phyloP scores from a whole-genome alignment of 2,113 vertebrate genomes.

The Smithornis capensis region DNA sequence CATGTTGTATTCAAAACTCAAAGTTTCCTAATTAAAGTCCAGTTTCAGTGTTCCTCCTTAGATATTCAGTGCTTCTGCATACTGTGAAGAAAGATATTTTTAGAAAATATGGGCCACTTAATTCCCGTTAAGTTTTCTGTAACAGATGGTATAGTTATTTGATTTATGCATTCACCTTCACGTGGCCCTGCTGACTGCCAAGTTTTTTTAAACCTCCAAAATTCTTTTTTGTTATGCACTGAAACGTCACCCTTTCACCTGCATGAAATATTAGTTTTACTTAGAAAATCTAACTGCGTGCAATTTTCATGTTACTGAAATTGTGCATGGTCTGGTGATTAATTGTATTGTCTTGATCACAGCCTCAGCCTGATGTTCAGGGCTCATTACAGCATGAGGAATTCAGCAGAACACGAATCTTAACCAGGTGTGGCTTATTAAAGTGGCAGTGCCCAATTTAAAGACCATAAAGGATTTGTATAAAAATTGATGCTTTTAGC shows the following conservation, averaged over 20 bases:
- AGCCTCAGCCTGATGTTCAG: conserved; percentile 65
- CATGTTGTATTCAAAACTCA: conserved; percentile 31
- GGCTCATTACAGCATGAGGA: conserved; percentile 59
- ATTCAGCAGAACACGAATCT: conserved; percentile 62
- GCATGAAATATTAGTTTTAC: conserved; percentile 72
- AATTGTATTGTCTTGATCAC: conserved; percentile 73
- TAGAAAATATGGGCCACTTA: conserved; percentile 71
- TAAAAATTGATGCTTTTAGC: conserved; percentile 65
- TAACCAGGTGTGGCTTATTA: conserved; percentile 72
- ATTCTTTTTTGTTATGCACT: conserved; percentile 57
- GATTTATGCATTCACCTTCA: conserved; percentile 75
- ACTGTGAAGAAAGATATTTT: conserved; percentile 69
- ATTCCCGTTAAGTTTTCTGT: conserved; percentile 71
- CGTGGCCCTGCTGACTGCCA: conserved; percentile 72
- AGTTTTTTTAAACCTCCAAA: conserved; percentile 41
- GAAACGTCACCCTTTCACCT: conserved; percentile 58
- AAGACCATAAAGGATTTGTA: conserved; percentile 67
- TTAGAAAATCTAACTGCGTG: conserved; percentile 54
- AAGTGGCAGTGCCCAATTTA: conserved; percentile 64
- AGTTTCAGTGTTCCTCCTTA: conserved; percentile 43
- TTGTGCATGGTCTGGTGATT: conserved; percentile 70
- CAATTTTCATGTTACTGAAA: conserved; percentile 70
- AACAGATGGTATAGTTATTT: conserved; percentile 75
- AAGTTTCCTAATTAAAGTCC: conserved; percentile 59
- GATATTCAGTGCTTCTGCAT: conserved; percentile 53